These are phyloP conservation scores for Myotis brandtii DNA, from an alignment of 2,113 vertebrate species.

Conservation along the genomic window DNA sequence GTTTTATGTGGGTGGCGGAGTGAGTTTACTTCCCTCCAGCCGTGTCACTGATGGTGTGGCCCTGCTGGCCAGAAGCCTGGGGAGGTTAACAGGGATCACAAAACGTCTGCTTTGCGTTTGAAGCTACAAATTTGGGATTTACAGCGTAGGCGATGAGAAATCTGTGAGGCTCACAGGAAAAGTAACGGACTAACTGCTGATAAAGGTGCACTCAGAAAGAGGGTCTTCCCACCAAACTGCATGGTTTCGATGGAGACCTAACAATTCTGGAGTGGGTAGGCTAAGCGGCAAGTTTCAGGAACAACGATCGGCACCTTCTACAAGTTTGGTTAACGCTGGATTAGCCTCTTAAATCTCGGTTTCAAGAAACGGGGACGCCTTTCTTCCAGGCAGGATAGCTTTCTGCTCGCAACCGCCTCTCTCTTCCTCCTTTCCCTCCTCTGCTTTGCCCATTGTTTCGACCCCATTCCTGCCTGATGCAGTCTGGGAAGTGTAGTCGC, in stretches of 20 bases:
- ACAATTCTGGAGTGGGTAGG: not conserved
- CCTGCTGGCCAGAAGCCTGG: not conserved
- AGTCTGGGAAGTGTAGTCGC: constrained; percentile 62
- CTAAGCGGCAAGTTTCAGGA: not conserved
- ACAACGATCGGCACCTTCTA: not conserved
- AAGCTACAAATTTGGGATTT: not conserved
- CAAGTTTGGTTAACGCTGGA: constrained; percentile 4
- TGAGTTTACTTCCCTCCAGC: not conserved
- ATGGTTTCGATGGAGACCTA: not conserved
- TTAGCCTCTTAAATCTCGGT: not conserved
- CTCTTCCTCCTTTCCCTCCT: not conserved
- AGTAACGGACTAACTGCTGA: not conserved
- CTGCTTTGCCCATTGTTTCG: not conserved
- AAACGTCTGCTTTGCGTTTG: not conserved
- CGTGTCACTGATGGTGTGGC: not conserved
- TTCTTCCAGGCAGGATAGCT: not conserved
- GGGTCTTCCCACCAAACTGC: not conserved
- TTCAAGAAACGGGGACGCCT: not conserved
- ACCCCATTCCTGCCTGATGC: not conserved
- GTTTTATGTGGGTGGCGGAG: not conserved
- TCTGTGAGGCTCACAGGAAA: not conserved
- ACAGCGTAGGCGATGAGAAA: not conserved
- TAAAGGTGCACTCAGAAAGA: not conserved
- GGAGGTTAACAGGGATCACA: not conserved
- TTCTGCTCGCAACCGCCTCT: not conserved